Percentiles rank a stretch among this genome's conserved stretches.
phyloP scores from a whole-genome alignment of 2,797 vertebrate species.

The Gephyroberyx darwinii region DNA sequence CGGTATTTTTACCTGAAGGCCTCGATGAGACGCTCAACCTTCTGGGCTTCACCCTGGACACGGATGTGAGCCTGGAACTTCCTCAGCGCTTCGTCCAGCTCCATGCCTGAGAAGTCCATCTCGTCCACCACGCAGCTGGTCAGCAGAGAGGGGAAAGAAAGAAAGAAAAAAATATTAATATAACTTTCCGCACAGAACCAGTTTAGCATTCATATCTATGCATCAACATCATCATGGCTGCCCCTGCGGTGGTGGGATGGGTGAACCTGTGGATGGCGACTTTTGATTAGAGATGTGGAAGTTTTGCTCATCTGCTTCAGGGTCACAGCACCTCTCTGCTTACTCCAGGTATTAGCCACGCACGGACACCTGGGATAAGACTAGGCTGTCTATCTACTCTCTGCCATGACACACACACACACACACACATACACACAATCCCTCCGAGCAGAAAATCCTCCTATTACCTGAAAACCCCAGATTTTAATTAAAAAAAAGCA shows the following conservation, averaged over 20 bases:
- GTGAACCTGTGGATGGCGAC: constrained; percentile 26
- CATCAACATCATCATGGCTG: not conserved
- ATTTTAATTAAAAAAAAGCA: constrained; percentile 69
- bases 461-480: constrained; percentile 59
- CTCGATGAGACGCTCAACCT: constrained; percentile 96
- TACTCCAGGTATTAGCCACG: constrained; percentile 55
- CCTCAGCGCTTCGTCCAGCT: constrained; percentile 96
- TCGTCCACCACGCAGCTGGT: constrained; percentile 96
- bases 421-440: constrained; percentile 26
- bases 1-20: constrained; percentile 89
- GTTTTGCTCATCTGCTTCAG: constrained; percentile 33
- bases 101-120: constrained; percentile 99
- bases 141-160: constrained; percentile 8
- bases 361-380: constrained; percentile 54
- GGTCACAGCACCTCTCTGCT: constrained; percentile 26
- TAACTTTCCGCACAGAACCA: not conserved
- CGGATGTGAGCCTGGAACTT: constrained; percentile 99
- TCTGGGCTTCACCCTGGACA: constrained; percentile 98
- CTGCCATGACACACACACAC: constrained; percentile 20
- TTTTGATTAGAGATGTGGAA: constrained; percentile 16
- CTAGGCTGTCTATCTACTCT: constrained; percentile 24
- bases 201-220: not conserved
- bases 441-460: constrained; percentile 68
- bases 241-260: constrained; percentile 8
- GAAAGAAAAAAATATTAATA: not conserved